Percentiles rank a stretch among this genome's conserved stretches.
Evolutionary conservation across 2,113 vertebrate species (phyloP).

Genomic region (Pangasianodon hypophthalmus): DNA sequence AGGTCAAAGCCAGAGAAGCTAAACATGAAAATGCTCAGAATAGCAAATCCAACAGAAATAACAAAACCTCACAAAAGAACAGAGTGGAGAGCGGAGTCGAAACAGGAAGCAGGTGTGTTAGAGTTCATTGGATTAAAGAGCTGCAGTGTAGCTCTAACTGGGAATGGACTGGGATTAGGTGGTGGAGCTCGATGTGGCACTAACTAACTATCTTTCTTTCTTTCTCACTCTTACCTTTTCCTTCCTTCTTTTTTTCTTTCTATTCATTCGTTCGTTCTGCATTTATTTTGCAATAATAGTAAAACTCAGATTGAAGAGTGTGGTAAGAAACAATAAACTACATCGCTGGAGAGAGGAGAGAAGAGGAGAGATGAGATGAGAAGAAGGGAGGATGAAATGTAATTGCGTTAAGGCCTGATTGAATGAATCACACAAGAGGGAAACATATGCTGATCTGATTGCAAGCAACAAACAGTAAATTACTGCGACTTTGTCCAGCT

Average conservation of each 20-base stretch:
- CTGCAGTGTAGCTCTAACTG: not conserved
- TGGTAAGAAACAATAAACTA: not conserved
- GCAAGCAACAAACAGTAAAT: conserved; percentile 39
- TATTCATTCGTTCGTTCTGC: not conserved
- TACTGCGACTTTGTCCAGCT: conserved; percentile 25
- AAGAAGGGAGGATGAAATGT: not conserved
- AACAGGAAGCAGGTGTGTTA: not conserved
- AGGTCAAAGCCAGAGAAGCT: not conserved
- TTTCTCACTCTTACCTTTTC: not conserved
- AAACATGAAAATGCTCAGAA: not conserved
- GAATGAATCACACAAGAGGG: conserved; percentile 27
- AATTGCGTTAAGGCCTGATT: conserved; percentile 40
- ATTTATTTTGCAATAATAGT: not conserved
- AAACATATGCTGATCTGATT: conserved; percentile 35
- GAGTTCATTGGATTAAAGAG: not conserved
- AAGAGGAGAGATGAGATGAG: not conserved
- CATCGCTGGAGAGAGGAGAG: not conserved
- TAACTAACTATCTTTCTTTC: not conserved
- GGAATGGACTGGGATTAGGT: not conserved
- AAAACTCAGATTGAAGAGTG: not conserved
- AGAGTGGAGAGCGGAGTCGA: not conserved
- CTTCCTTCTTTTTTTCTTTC: not conserved
- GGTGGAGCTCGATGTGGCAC: not conserved
- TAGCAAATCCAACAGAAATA: not conserved
- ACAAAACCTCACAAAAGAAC: not conserved